Base-by-base conservation (phyloP, 2,113 vertebrate species). In the Sprattus sprattus region DNA sequence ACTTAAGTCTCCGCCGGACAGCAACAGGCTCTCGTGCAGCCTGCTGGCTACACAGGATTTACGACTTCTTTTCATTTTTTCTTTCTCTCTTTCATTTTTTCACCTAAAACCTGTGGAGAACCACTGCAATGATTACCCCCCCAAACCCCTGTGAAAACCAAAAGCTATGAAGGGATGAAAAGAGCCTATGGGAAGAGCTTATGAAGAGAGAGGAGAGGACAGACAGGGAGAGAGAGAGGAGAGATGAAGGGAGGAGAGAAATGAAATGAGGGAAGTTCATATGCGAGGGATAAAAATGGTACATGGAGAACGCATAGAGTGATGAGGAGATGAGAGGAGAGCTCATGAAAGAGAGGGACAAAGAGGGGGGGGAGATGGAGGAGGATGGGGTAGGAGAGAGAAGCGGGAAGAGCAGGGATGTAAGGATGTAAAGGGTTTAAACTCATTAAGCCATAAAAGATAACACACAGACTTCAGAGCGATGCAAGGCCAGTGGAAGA, bases 1-100 rank as follows among this genome's bases (percentile, higher is more conserved):
- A 71, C 64, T 71, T 32, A 71, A 71, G 64, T 71, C 64, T 25
- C n/a, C 64, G 25, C 64, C 25, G 64, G 64, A 32, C 64, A 71
- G 64, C 64, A 71, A 71, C 64, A 71, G 64, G 64, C 64, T 54
- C 64, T 71, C 64, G 82, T 44, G 85, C 82, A 16, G 46, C 18
- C 81, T 82, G 84, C 64, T 28, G 64, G 64, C 64, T 71, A 71
- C 80, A 52, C 57, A 52, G 86, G 85, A 88, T 87, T 67, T 88
- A 90, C 47, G 49, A 25, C 84, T 85, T 49, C 54, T 57, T 86
- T 81, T 83, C 71, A 86, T 71, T 71, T 67, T 67, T 67, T 71
- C 25, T 71, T 71, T 71, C 28, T 2, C 8, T 32, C 25, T 28
- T 15, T 3, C 25, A 22, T 71, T 71, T 25, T 71, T 25, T 25